Evolutionary conservation across 1,140 invertebrate genomes (phyloP), one percentile per base, ranked within the genome.

Genomic region (Chrysopa pallens): DNA sequence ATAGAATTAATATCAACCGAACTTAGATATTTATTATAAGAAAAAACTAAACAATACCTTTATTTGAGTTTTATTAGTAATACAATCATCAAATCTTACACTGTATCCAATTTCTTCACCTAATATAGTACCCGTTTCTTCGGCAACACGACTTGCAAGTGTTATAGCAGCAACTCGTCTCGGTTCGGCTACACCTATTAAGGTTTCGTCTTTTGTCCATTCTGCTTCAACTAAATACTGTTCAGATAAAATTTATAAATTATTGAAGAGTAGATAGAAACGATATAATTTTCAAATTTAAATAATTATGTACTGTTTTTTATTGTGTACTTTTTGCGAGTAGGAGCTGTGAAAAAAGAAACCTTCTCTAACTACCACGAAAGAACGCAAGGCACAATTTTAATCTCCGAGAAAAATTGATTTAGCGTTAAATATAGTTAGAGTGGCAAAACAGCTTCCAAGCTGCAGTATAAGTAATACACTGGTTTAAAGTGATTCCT

Each of bases 141-240:
- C 82, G 0, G 92, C 84, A 9, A 98, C 90, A 36, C 95, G 67
- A 45, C 69, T 74, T 1, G 94, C 91, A 29, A 99, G 67, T 8
- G 88, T 80, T 6, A 92, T 80, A 0, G 87, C 88, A 1, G 93
- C 89, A 3, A 96, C 79, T 46, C 92, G 71, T 36, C 94, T 68
- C 0, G 95, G 93, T 58, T 98, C 83, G 4, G 92, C 94, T 17
- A 98, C 73, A 31, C 78, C 87, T 40, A 98, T 78, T 40, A 77
- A 64, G 53, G 69, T 70, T n/a, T 66, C 72, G 50, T 77, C 68
- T 46, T 60, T 47, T 43, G 72, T 74, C 84, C 93, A 98, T 44
- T 92, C 92, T 44, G 80, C 77, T 63, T 98, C 93, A 38, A 81
- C 59, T 7, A 98, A 64, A 61, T 93, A 98, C 79, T 96, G 67